Base-by-base conservation (phyloP, 2,797 vertebrate genomes). In the Natrix natrix region DNA sequence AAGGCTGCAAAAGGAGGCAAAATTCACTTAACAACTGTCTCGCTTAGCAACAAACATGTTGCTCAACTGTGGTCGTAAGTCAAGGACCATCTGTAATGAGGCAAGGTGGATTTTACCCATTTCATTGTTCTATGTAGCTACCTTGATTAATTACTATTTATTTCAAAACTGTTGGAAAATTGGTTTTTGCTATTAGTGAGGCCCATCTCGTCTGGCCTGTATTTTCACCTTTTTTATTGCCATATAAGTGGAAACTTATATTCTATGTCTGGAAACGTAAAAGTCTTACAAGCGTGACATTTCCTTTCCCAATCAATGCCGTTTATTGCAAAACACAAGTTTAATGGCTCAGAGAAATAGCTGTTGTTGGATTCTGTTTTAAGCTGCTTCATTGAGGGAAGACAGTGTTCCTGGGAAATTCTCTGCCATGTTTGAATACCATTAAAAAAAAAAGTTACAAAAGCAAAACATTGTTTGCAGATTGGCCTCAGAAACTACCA, bases 141-240 rank as follows among this genome's bases (percentile, higher is more conserved):
- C n/a, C 93, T 63, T 94, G 92, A 95, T 90, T 96, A 96, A 96
- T 96, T 95, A 93, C 93, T 95, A 32, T 94, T 96, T 96, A 95
- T 93, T 90, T 56, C n/a, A 59, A 94, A 96, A 94, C 54, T 5
- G 37, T 28, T 56, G 28, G 90, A 56, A 91, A n/a, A 92, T 63
- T 54, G 61, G 1, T 1, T 90, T 52, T 94, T 1, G 0, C 10
- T 1, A 52, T 87, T 92, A 83, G 87, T 0, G 0, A 22, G 43
- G 0, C 37, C 89, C 22, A 4, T 37, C 93, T 24, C 24, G 12
- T 55, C 16, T 26, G 24, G 32, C 16, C 37, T 59, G 26, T 22
- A 1, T 1, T 86, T 43, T 95, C 86, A 86, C 93, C 54, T 56
- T 88, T 93, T 93, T 78, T 37, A 43, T 59, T 61, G 78, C 55